Evolutionary conservation across 2,797 vertebrate species (phyloP), one percentile per base, ranked within the genome.

Genomic region (Tamandua tetradactyla): DNA sequence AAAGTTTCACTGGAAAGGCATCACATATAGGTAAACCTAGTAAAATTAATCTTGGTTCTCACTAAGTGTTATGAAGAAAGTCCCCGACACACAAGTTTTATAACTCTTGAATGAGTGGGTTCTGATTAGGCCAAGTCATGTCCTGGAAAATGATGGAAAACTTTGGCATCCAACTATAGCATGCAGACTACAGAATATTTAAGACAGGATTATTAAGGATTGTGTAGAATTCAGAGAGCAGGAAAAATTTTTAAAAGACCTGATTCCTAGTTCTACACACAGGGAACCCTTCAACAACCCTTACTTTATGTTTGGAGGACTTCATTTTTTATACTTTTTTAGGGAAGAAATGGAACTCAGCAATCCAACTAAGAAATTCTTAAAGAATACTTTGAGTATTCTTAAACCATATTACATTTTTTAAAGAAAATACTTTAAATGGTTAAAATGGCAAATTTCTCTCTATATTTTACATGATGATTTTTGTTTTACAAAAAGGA

Each of bases 1-100:
- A 35, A 84, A 92, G 82, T 80, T 92, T 89, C 55, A 69, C 25
- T 52, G n/a, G 20, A 79, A 80, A 85, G 64, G n/a, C 20, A 84
- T n/a, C 2, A 27, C 27, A 87, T 90, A 62, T 1, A 69, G 64
- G 23, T 79, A 86, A 79, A 92, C 40, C 69, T 85, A 57, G 17
- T 71, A 76, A 84, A 84, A 59, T 57, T 76, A 91, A 86, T 18
- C 7, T 20, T 66, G 40, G 35, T 83, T 47, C 15, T 87, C 66
- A 75, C 17, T 42, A 89, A 69, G 37, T 88, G 30, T 92, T 88
- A 84, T 14, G 25, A 94, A 93, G 74, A 80, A 81, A 95, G 79
- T 42, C 47, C 64, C 42, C 75, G 64, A 86, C 44, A 92, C 81
- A 87, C 64, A 79, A 7, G 86, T 89, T 94, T 93, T 84, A 5